Percentiles rank a stretch among this genome's conserved stretches.
These are phyloP conservation scores for Rhombomys opimus DNA, from an alignment of 2,113 vertebrate genomes.

Conservation along the genomic window DNA sequence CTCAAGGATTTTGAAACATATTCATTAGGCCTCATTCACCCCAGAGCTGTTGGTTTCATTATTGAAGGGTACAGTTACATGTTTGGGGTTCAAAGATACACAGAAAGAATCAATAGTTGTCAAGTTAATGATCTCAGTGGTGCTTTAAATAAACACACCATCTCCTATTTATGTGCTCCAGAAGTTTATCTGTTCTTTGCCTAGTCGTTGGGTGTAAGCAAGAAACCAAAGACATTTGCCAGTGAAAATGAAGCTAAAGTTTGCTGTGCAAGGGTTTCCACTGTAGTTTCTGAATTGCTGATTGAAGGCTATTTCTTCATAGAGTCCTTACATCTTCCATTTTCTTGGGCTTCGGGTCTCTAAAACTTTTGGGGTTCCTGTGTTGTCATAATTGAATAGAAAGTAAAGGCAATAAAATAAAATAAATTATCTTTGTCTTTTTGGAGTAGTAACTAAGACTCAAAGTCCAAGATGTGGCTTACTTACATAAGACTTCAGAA, in stretches of 20 bases:
- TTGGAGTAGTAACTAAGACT: neutral
- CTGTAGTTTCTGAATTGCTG: neutral
- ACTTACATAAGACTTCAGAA: neutral
- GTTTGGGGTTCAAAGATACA: neutral
- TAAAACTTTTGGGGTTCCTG: neutral
- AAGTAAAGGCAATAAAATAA: neutral
- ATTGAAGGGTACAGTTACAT: neutral
- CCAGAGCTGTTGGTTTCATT: neutral
- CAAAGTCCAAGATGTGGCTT: neutral
- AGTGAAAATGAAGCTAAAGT: neutral
- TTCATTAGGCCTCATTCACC: neutral
- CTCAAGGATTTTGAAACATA: neutral
- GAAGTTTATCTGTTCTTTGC: neutral
- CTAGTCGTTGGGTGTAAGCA: neutral
- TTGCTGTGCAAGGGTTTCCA: neutral
- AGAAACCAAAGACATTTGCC: neutral
- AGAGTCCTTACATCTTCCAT: accelerated
- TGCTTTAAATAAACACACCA: neutral
- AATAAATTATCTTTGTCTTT: neutral
- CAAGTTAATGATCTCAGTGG: neutral
- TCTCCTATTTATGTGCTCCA: neutral
- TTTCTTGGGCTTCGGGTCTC: neutral
- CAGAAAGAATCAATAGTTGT: neutral
- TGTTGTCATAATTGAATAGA: neutral
- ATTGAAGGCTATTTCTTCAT: too few relatives aligned